Conservation (phyloP, 92 coral and sea anemone genomes). For the Virgularia gustaviana region DNA sequence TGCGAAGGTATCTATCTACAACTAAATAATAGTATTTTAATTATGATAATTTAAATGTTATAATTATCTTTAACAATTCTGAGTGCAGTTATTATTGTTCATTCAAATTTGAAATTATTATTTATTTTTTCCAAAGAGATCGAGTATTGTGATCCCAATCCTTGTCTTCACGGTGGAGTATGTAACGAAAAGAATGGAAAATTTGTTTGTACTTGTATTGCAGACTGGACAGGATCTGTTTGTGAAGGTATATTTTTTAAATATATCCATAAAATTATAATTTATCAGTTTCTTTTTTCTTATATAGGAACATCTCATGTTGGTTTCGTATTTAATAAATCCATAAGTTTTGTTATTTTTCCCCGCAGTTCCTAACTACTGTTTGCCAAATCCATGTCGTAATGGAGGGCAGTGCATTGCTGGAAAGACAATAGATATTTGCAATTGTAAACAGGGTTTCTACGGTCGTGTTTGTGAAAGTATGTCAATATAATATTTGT, state of each 20-base stretch:
- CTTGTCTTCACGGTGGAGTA: slow-evolving; percentile 31
- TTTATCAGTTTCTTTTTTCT: too few species aligned
- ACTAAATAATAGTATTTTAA: neutral
- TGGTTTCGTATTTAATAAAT: neutral
- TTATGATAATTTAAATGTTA: too few species aligned
- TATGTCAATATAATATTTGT: neutral
- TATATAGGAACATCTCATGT: neutral
- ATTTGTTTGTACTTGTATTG: slow-evolving; percentile 16
- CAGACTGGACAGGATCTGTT: slow-evolving; percentile 36
- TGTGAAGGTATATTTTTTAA: slow-evolving; percentile 34
- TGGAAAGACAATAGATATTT: slow-evolving; percentile 6
- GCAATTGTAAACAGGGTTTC: slow-evolving; percentile 20
- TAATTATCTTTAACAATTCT: neutral
- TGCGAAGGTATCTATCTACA: slow-evolving; percentile 69
- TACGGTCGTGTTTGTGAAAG: slow-evolving; percentile 25
- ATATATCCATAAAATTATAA: too few species aligned
- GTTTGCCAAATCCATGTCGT: slow-evolving; percentile 81
- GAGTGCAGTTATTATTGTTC: too few species aligned
- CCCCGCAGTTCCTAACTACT: slow-evolving; percentile 65
- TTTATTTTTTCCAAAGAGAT: slow-evolving; percentile 1
- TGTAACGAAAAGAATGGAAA: slow-evolving; percentile 18
- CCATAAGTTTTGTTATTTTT: neutral
- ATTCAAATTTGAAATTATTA: neutral
- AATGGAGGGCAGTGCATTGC: slow-evolving; percentile 72
- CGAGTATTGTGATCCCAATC: slow-evolving; percentile 32